These are phyloP conservation scores for Pseudococcus jackbeardsleyi DNA, from an alignment of 2,888 invertebrate species.

Conservation along the genomic window DNA sequence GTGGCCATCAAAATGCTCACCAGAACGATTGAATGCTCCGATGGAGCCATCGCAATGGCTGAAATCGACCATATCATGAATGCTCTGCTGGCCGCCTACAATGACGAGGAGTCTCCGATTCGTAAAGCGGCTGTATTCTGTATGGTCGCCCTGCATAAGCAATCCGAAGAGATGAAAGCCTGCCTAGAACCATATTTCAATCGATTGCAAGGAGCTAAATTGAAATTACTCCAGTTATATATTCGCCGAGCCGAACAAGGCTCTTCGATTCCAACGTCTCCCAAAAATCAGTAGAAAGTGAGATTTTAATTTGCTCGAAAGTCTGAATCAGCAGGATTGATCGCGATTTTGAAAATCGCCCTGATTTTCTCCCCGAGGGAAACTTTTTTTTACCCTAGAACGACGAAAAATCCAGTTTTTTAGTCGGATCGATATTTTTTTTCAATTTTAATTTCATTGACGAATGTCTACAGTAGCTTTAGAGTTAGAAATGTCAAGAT, in stretches of 20 bases:
- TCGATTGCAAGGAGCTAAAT: slow-evolving; percentile 89
- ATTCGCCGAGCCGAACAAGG: slow-evolving; percentile 76
- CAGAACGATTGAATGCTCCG: slow-evolving; percentile 83
- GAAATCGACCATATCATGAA: slow-evolving; percentile 87
- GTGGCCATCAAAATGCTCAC: slow-evolving; percentile 94
- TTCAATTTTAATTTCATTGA: not conserved
- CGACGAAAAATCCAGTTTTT: not conserved
- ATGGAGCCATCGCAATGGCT: slow-evolving; percentile 78
- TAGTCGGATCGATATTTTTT: not conserved
- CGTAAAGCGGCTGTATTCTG: slow-evolving; percentile 97
- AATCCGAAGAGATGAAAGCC: slow-evolving; percentile 82
- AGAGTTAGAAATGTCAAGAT: not conserved
- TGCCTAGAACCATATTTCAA: slow-evolving; percentile 84
- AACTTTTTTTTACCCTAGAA: not conserved
- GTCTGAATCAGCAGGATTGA: not conserved
- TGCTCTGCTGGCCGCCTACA: slow-evolving; percentile 90
- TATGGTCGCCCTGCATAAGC: slow-evolving; percentile 93
- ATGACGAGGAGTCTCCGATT: slow-evolving; percentile 91
- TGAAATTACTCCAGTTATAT: slow-evolving; percentile 85
- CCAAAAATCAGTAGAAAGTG: slow-evolving; percentile 66
- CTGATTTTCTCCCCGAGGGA: too few relatives aligned
- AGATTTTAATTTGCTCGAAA: not conserved
- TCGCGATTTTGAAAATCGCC: not conserved
- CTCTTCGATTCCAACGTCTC: slow-evolving; percentile 68
- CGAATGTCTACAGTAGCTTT: not conserved